Evolutionary conservation across 1,140 invertebrate species (phyloP).

Genomic region (Steinernema feltiae): DNA sequence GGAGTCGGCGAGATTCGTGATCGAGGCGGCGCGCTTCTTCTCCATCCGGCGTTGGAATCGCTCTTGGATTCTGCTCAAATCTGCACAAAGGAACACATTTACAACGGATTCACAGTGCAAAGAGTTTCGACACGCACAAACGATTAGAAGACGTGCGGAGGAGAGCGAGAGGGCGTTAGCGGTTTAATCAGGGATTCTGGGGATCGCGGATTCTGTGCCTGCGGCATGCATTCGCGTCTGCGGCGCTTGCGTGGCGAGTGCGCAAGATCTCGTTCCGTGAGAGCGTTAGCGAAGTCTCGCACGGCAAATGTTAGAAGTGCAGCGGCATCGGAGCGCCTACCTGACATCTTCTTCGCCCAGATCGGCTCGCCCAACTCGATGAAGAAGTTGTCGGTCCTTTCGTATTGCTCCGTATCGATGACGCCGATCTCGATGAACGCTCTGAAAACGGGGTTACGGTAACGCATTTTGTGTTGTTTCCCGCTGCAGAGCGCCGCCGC

Average conservation of each 20-base stretch:
- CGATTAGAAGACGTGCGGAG: constrained; percentile 13
- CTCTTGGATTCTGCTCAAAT: constrained; percentile 55
- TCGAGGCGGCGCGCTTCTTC: constrained; percentile 44
- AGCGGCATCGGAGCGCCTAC: constrained; percentile 38
- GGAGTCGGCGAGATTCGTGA: constrained; percentile 23
- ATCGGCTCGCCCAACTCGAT: constrained; percentile 50
- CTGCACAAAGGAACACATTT: constrained; percentile 39
- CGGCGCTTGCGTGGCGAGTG: background rate
- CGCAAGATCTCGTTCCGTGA: constrained; percentile 6
- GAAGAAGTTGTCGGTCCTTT: constrained; percentile 60
- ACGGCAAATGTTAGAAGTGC: constrained; percentile 6
- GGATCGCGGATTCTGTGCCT: background rate
- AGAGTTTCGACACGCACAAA: constrained; percentile 12
- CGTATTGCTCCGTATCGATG: constrained; percentile 63
- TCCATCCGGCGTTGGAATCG: constrained; percentile 55
- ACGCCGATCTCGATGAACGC: constrained; percentile 60
- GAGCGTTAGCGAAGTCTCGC: background rate
- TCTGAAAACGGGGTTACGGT: constrained; percentile 52
- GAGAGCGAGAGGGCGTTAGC: background rate
- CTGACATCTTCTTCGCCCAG: constrained; percentile 57
- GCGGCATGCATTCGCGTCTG: background rate
- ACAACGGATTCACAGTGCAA: constrained; percentile 23
- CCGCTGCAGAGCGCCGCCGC: background rate
- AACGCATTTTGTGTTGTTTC: background rate
- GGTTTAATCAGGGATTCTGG: background rate